Conservation (phyloP, 2,888 invertebrate genomes). For the Pherbina coryleti region DNA sequence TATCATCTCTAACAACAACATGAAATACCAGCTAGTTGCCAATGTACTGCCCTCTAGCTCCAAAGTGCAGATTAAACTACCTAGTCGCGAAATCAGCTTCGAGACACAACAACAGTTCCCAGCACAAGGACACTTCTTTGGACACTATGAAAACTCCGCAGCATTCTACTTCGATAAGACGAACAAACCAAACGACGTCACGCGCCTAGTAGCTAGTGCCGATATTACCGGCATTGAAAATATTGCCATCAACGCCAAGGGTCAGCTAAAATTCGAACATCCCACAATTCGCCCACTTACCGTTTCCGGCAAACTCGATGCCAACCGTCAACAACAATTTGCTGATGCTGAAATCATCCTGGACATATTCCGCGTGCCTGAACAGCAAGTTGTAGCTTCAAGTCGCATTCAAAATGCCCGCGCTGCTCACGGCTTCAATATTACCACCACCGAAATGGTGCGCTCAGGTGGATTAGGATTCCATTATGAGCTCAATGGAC, state of each 20-base stretch:
- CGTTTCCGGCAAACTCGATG: conserved; percentile 69
- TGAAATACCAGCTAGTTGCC: conserved; percentile 79
- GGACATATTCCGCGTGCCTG: conserved; percentile 74
- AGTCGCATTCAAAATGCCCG: conserved; percentile 48
- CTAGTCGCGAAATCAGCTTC: conserved; percentile 77
- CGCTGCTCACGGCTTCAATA: conserved; percentile 65
- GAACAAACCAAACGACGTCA: conserved; percentile 78
- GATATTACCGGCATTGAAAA: conserved; percentile 72
- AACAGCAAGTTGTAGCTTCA: conserved; percentile 71
- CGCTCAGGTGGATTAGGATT: conserved; percentile 70
- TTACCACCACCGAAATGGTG: conserved; percentile 66
- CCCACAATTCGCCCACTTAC: conserved; percentile 74
- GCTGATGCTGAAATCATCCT: conserved; percentile 69
- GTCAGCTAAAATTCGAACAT: conserved; percentile 76
- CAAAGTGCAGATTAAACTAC: conserved; percentile 76
- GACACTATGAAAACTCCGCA: conserved; percentile 76
- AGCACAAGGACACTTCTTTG: conserved; percentile 69
- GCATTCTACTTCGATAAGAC: conserved; percentile 80
- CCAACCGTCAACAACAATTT: conserved; percentile 59
- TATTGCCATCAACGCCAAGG: conserved; percentile 70
- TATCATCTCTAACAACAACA: conserved; percentile 77
- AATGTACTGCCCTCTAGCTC: conserved; percentile 76
- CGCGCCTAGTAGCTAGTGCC: conserved; percentile 72
- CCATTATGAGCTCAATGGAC: conserved; percentile 56
- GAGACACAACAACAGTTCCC: conserved; percentile 73